Percentiles rank a stretch among this genome's conserved stretches.
phyloP scores from a whole-genome alignment of 2,797 vertebrate genomes.

The Fistularia commersonii region DNA sequence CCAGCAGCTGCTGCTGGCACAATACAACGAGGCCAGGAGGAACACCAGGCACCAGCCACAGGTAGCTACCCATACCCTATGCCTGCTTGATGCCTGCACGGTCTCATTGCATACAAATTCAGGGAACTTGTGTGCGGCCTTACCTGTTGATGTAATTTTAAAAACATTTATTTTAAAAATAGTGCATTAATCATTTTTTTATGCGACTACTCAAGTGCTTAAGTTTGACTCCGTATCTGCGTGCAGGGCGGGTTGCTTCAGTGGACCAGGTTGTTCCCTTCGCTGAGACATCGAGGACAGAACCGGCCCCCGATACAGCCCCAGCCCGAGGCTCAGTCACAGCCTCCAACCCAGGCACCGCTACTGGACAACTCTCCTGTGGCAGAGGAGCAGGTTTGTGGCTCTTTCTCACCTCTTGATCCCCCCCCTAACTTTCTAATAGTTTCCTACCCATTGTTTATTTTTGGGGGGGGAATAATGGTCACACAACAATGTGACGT shows the following conservation, averaged over 20 bases:
- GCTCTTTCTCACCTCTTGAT: background rate
- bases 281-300: slow-evolving; percentile 81
- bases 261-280: slow-evolving; percentile 90
- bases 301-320: slow-evolving; percentile 74
- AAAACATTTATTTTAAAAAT: too few relatives aligned
- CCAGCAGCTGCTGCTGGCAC: slow-evolving; percentile 89
- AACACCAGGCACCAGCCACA: slow-evolving; percentile 77
- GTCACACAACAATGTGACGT: too few relatives aligned
- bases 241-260: slow-evolving; percentile 84
- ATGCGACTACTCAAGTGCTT: background rate
- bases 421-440: too few relatives aligned
- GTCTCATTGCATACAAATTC: too few relatives aligned
- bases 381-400: slow-evolving; percentile 84
- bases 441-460: too few relatives aligned
- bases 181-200: too few relatives aligned
- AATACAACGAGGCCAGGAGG: slow-evolving; percentile 84
- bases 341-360: slow-evolving; percentile 68
- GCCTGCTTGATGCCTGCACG: too few relatives aligned
- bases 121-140: too few relatives aligned
- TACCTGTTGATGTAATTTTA: too few relatives aligned
- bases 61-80: slow-evolving; percentile 29
- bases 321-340: slow-evolving; percentile 66
- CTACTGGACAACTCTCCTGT: slow-evolving; percentile 64
- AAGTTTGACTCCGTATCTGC: slow-evolving; percentile 5
- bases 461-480: too few relatives aligned